A percentile compares a stretch with the other conserved stretches of the same genome.
phyloP scores from a whole-genome alignment of 2,888 invertebrate genomes.

The Abrostola triplasia region DNA sequence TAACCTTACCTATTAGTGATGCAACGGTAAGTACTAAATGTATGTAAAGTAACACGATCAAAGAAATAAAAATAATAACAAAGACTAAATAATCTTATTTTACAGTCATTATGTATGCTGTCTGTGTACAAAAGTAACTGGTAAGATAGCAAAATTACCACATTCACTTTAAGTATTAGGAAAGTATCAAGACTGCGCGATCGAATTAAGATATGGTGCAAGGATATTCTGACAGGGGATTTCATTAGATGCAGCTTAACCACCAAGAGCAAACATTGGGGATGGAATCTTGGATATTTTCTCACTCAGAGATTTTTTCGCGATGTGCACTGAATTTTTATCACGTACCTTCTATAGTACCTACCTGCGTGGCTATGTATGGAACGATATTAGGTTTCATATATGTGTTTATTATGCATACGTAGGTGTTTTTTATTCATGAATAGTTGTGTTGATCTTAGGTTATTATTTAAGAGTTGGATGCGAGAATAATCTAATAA shows the following conservation, averaged over 20 bases:
- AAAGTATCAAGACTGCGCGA: conserved; percentile 65
- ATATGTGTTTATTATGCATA: conserved; percentile 36
- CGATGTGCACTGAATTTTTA: conserved; percentile 79
- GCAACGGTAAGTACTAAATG: too few species aligned
- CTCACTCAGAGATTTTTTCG: conserved; percentile 77
- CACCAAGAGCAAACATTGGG: conserved; percentile 84
- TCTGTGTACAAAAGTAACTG: neutral
- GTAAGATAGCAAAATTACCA: neutral
- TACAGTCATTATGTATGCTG: neutral
- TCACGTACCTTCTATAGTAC: conserved; percentile 61
- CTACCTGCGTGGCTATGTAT: conserved; percentile 42
- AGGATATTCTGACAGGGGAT: conserved; percentile 85
- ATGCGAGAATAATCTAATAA: neutral
- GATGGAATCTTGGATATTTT: conserved; percentile 83
- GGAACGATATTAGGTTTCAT: conserved; percentile 43
- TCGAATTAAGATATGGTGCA: conserved; percentile 75
- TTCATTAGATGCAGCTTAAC: conserved; percentile 89
- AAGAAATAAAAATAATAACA: too few species aligned
- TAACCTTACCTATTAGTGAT: too few species aligned
- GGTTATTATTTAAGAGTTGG: conserved; percentile 27
- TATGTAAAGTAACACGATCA: too few species aligned
- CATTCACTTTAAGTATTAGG: conserved; percentile 11
- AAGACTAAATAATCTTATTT: neutral
- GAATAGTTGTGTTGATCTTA: conserved; percentile 19
- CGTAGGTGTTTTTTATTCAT: conserved; percentile 35